phyloP scores from a whole-genome alignment of 2,797 vertebrate species.

The Brotula barbata region DNA sequence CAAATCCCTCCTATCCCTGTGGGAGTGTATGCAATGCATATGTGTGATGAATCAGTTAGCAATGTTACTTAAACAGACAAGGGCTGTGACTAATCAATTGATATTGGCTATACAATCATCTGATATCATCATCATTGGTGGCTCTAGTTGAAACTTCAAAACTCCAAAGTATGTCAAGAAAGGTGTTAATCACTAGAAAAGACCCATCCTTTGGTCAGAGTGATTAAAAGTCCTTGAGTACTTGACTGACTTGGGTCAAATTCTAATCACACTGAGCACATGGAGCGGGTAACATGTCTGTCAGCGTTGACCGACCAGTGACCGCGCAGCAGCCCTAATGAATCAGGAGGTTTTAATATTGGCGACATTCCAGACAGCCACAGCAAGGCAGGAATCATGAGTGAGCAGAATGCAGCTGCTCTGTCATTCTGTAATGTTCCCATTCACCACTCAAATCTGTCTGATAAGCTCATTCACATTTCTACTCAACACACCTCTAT shows the following conservation, averaged over 20 bases:
- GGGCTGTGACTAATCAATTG: too few species aligned
- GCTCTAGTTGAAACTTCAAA: too few species aligned
- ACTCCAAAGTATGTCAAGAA: too few species aligned
- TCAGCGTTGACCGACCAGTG: constrained; percentile 6
- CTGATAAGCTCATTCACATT: constrained; percentile 12
- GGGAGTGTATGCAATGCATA: too few species aligned
- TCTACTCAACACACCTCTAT: constrained; percentile 3
- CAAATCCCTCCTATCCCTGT: too few species aligned
- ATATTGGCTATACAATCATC: too few species aligned
- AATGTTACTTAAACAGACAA: too few species aligned
- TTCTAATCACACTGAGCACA: constrained; percentile 26
- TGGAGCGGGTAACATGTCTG: constrained; percentile 26
- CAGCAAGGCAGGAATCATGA: constrained; percentile 38
- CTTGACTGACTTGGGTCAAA: constrained; percentile 18
- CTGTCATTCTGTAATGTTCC: constrained; percentile 36
- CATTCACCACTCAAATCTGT: constrained; percentile 27
- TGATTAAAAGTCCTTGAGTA: not conserved
- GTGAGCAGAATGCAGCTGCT: constrained; percentile 47
- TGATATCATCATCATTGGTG: too few species aligned
- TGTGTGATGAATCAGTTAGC: too few species aligned
- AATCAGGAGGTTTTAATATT: constrained; percentile 35
- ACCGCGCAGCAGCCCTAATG: constrained; percentile 22
- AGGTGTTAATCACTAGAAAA: not conserved
- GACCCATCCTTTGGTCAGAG: not conserved
- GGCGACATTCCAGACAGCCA: constrained; percentile 29